Evolutionary conservation across 1,140 invertebrate species (phyloP), one percentile per base, ranked within the genome.

Genomic region (Caenorhabditis inopinata): DNA sequence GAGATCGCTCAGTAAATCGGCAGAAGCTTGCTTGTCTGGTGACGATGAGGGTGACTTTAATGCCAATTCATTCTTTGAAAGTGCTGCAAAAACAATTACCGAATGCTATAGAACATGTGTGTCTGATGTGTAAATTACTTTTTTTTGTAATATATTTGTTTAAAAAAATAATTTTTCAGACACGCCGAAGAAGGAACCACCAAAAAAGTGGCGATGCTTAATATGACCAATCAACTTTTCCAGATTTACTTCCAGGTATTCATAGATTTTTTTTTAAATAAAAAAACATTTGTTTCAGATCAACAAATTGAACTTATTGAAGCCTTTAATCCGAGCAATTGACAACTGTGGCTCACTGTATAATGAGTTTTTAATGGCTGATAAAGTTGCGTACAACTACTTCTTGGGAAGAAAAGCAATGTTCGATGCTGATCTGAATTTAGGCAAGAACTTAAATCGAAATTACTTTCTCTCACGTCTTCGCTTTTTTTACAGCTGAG

Each of bases 381-480:
- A 96, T 89, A 93, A 96, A 51, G 91, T 92, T 25, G 98, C 96
- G 0, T 98, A 96, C 89, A 94, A 93, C 88, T 91, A 85, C 90
- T 98, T 96, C 90, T 94, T 97, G n/a, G 96, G 96, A 1, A 91
- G 95, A 6, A 97, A 98, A 89, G 94, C 94, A 2, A 97, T 98
- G 94, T 98, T 98, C 90, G 96, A 98, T 89, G 96, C 94, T 82
- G 94, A 98, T 88, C 97, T 96, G 88, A 93, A 93, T 89, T 91
- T 92, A 68, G 92, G 93, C 93, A 90, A 89, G 76, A 32, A 0
- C 35, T 62, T 32, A 3, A 0, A 4, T 35, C 12, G 11, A 29
- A 7, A n/a, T 32, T 0, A 38, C 3, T 32, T n/a, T 29, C 12
- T 38, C n/a, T 42, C 7, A 68, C 7, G 5, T 38, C 12, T 32